phyloP scores from a whole-genome alignment of 2,888 invertebrate species.

The Drosophila putrida region DNA sequence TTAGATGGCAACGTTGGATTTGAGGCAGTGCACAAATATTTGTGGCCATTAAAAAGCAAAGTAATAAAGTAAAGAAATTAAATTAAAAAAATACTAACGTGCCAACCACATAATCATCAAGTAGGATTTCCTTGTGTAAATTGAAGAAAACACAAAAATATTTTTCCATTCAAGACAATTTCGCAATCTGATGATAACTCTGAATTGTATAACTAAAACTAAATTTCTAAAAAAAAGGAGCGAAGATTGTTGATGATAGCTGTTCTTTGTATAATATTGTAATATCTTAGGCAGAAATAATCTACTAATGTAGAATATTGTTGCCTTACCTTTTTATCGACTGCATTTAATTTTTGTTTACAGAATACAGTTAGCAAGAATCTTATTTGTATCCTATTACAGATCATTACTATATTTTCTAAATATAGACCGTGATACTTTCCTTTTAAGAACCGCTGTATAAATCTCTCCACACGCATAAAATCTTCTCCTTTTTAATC shows the following conservation, averaged over 20 bases:
- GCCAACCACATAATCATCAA: slow-evolving; percentile 31
- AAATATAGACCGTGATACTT: neutral
- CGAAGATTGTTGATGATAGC: no score
- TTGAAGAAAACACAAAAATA: slow-evolving; percentile 38
- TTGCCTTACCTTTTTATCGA: no score
- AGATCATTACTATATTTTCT: neutral
- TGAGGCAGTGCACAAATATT: slow-evolving; percentile 69
- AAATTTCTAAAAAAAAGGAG: neutral
- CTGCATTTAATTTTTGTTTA: no score
- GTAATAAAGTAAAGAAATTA: neutral
- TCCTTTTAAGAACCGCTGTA: slow-evolving; percentile 3
- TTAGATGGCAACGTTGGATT: slow-evolving; percentile 40
- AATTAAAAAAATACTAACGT: slow-evolving; percentile 1
- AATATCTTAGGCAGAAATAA: no score
- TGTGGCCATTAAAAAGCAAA: slow-evolving; percentile 44
- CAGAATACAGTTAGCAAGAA: neutral
- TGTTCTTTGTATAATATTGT: neutral
- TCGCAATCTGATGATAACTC: slow-evolving; percentile 24
- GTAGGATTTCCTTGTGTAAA: slow-evolving; percentile 54
- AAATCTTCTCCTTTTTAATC: slow-evolving; percentile 32
- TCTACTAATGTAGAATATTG: no score
- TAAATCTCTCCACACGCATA: slow-evolving; percentile 12
- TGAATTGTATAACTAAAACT: neutral
- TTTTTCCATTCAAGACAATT: slow-evolving; percentile 12
- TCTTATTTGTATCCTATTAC: neutral